A percentile compares a stretch with the other conserved stretches of the same genome.
Conservation (phyloP, 1,140 invertebrate species). For the Pogonus chalceus region DNA sequence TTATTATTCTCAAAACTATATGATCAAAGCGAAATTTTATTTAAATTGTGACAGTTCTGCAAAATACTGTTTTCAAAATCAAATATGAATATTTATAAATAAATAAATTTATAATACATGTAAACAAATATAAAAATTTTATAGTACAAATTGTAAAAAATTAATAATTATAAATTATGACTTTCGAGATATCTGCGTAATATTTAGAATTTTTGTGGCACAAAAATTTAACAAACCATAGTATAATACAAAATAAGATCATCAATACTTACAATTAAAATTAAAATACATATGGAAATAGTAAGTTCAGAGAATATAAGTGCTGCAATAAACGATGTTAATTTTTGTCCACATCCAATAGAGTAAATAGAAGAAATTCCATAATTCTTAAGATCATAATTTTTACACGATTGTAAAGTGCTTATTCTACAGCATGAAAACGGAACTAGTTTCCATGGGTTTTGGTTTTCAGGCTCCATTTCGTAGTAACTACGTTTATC, state of each 20-base stretch:
- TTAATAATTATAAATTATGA: too few relatives aligned
- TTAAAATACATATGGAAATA: slow-evolving; percentile 12
- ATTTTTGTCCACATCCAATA: slow-evolving; percentile 13
- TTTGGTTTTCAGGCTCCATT: slow-evolving; percentile 12
- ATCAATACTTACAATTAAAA: slow-evolving; percentile 14
- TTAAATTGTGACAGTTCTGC: too few relatives aligned
- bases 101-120: too few relatives aligned
- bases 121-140: too few relatives aligned
- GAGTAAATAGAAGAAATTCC: slow-evolving; percentile 16
- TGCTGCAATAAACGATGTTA: slow-evolving; percentile 4
- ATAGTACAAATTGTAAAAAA: too few relatives aligned
- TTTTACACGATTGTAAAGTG: slow-evolving; percentile 10
- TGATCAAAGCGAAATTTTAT: too few relatives aligned
- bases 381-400: slow-evolving; percentile 15
- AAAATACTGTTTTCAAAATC: too few relatives aligned
- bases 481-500: slow-evolving; percentile 11
- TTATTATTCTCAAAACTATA: too few relatives aligned
- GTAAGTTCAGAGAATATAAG: slow-evolving; percentile 13
- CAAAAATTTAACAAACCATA: neutral
- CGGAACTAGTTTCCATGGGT: slow-evolving; percentile 14
- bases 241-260: neutral
- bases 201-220: neutral
- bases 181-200: neutral
- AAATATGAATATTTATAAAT: too few relatives aligned
- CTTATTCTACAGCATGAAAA: slow-evolving; percentile 19